These are phyloP conservation scores for Tyrophagus putrescentiae DNA, from an alignment of 1,140 invertebrate genomes.

Conservation along the genomic window DNA sequence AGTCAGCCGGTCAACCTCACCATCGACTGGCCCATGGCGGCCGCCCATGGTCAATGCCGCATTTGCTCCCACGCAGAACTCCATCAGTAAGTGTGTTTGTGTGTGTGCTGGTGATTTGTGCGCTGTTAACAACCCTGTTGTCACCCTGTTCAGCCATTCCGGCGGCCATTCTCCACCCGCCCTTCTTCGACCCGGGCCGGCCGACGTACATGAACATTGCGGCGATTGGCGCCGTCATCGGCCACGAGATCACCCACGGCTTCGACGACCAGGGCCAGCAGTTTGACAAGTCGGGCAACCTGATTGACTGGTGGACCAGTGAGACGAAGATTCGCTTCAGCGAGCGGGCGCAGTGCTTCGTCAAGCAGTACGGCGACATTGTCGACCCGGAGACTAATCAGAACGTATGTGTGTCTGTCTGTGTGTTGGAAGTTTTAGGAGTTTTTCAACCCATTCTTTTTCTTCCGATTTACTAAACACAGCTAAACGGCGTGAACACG, in stretches of 20 bases:
- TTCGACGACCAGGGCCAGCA: conserved; percentile 23
- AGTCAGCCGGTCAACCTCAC: background rate
- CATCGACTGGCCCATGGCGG: conserved; percentile 13
- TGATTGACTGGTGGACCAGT: conserved; percentile 27
- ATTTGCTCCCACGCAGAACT: conserved; percentile 46
- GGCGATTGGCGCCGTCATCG: conserved; percentile 32
- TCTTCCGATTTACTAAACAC: conserved; percentile 27
- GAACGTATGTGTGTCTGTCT: background rate
- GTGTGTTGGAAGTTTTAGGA: too few species aligned
- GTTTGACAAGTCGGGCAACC: conserved; percentile 23
- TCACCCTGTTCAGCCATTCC: conserved; percentile 28
- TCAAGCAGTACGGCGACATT: conserved; percentile 18
- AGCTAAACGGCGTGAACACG: conserved; percentile 19
- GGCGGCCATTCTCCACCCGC: conserved; percentile 33
- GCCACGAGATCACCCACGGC: conserved; percentile 35
- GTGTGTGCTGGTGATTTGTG: conserved; percentile 3
- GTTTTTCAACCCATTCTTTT: too few species aligned
- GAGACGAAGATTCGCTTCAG: conserved; percentile 22
- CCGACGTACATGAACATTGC: conserved; percentile 35
- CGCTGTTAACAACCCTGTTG: background rate
- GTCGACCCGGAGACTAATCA: background rate
- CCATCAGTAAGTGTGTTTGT: conserved; percentile 21
- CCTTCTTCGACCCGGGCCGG: conserved; percentile 33
- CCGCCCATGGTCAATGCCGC: conserved; percentile 39
- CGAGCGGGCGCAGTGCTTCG: conserved; percentile 20